Base-by-base conservation (phyloP, 2,797 vertebrate species). In the Sarcoramphus papa region DNA sequence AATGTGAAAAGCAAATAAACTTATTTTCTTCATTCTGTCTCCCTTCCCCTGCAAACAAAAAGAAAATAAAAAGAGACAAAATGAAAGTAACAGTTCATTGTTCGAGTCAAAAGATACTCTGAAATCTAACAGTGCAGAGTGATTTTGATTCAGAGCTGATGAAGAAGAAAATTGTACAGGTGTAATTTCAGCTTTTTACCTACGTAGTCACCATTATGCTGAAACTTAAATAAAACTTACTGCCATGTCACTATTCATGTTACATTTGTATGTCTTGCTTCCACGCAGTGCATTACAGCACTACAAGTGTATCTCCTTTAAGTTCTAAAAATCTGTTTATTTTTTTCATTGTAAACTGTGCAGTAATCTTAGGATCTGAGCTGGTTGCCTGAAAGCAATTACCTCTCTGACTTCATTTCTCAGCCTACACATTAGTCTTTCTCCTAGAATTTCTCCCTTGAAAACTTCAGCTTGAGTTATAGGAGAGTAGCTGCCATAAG, bases 251-350 rank as follows among this genome's bases (percentile, higher is more conserved):
- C 43, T 86, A 35, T 48, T 51, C 20, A 4, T 68, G 57, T 7
- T 60, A 48, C 6, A 20, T 78, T 59, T 80, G 31, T 53, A 48
- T 41, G 7, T 75, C 40, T 76, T 68, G 31, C 50, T 65, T 93
- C 35, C 35, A 73, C 0, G 0, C 7, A 50, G 4, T 51, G 22
- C 10, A 64, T 68, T 65, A 40, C 21, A 73, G 28, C 16, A 41
- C 47, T 88, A 33, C 30, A 86, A 21, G 14, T 28, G 7, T 33
- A n/a, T 53, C n/a, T 56, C 27, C 27, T 45, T 72, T 43, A 81
- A 68, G 8, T 86, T 80, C n/a, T 79, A 94, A 78, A 33, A 78
- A 53, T 77, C 31, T 40, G 43, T 81, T 83, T 75, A 53, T 27
- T 75, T 40, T 40, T 92, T 76, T 47, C 14, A 51, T 28, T 69